Evolutionary conservation across 2,113 vertebrate genomes (phyloP).

Genomic region (Dasyprocta punctata): DNA sequence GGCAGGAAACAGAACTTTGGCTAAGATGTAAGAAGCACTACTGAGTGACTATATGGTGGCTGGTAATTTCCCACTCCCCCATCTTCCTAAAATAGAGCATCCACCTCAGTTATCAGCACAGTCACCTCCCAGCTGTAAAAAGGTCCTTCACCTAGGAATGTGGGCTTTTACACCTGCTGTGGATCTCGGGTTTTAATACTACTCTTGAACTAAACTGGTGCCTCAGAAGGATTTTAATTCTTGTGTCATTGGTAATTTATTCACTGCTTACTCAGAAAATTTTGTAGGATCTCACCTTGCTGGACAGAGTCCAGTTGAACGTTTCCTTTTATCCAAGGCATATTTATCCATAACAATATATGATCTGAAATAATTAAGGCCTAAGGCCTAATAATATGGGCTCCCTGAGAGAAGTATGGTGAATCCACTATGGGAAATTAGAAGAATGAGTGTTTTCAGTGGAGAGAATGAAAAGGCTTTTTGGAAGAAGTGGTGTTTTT

Average conservation of each 20-base stretch:
- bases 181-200: background rate
- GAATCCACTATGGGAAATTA: background rate
- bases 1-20: conserved; percentile 36
- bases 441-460: conserved; percentile 50
- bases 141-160: conserved; percentile 53
- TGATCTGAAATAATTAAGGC: background rate
- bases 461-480: background rate
- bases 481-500: conserved; percentile 55
- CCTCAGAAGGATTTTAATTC: conserved; percentile 1
- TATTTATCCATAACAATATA: background rate
- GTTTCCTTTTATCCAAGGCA: background rate
- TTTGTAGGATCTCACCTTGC: background rate
- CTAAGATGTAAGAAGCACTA: conserved; percentile 21
- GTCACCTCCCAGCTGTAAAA: conserved; percentile 7
- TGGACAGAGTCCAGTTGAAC: background rate
- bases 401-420: background rate
- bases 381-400: background rate
- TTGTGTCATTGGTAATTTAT: background rate
- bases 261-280: conserved; percentile 31
- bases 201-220: background rate
- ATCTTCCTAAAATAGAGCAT: conserved; percentile 64
- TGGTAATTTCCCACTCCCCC: background rate
- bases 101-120: conserved; percentile 3
- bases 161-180: conserved; percentile 22
- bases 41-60: background rate